Evolutionary conservation across 1,140 invertebrate species (phyloP).

Genomic region (Sesamia nonagrioides): DNA sequence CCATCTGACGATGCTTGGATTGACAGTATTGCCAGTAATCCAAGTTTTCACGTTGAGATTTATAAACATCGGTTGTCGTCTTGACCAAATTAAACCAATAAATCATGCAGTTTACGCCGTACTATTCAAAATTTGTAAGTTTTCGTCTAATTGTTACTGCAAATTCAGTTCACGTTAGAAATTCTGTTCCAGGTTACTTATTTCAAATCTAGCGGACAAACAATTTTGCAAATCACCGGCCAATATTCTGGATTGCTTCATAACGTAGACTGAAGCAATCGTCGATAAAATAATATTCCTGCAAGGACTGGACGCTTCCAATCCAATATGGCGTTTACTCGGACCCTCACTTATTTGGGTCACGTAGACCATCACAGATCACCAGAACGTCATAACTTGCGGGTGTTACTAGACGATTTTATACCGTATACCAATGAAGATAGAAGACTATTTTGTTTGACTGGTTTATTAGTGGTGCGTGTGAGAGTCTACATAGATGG

Average conservation of each 20-base stretch:
- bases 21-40: no score
- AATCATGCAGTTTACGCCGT: no score
- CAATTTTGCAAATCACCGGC: conserved; percentile 13
- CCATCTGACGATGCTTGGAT: no score
- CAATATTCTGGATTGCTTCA: neutral
- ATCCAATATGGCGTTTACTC: conserved; percentile 43
- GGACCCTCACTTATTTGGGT: conserved; percentile 45
- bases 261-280: conserved; percentile 18
- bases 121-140: no score
- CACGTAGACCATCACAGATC: conserved; percentile 25
- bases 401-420: neutral
- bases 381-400: conserved; percentile 34
- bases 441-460: neutral
- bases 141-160: no score
- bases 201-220: conserved; percentile 2
- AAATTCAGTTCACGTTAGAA: no score
- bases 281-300: conserved; percentile 44
- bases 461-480: neutral
- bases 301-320: conserved; percentile 43
- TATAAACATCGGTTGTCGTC: no score
- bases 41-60: no score
- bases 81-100: no score
- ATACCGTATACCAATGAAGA: neutral
- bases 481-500: neutral
- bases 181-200: neutral